Evolutionary conservation across 2,888 invertebrate genomes (phyloP).

Genomic region (Ramazzottius varieornatus): DNA sequence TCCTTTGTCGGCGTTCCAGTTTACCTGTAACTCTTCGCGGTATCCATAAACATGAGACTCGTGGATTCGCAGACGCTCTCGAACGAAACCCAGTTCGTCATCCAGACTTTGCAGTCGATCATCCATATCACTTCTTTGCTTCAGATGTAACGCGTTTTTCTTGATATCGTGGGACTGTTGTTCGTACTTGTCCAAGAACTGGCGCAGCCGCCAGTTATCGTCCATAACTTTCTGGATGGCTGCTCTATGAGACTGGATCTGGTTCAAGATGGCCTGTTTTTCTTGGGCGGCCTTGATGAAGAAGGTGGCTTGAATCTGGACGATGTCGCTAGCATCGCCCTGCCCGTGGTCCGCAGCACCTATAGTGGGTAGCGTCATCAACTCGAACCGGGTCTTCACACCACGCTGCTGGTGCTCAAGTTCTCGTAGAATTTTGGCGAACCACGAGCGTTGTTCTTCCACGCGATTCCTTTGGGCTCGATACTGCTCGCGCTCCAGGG

Average conservation of each 20-base stretch:
- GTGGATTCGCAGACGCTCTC: not conserved
- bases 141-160: not conserved
- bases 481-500: not conserved
- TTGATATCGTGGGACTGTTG: not conserved
- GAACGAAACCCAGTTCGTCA: not conserved
- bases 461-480: not conserved
- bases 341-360: not conserved
- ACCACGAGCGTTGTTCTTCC: not conserved
- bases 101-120: not conserved
- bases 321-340: not conserved
- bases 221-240: not conserved
- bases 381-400: not conserved
- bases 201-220: not conserved
- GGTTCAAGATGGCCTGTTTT: not conserved
- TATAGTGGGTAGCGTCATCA: not conserved
- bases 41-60: not conserved
- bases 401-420: not conserved
- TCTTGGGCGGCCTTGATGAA: not conserved
- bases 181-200: not conserved
- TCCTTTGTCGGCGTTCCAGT: too few species aligned
- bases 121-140: not conserved
- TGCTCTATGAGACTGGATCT: not conserved
- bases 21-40: not conserved
- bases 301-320: not conserved
- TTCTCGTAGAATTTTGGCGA: not conserved